Evolutionary conservation across 2,888 invertebrate species (phyloP), one percentile per base, ranked within the genome.

Genomic region (Plusia festucae): DNA sequence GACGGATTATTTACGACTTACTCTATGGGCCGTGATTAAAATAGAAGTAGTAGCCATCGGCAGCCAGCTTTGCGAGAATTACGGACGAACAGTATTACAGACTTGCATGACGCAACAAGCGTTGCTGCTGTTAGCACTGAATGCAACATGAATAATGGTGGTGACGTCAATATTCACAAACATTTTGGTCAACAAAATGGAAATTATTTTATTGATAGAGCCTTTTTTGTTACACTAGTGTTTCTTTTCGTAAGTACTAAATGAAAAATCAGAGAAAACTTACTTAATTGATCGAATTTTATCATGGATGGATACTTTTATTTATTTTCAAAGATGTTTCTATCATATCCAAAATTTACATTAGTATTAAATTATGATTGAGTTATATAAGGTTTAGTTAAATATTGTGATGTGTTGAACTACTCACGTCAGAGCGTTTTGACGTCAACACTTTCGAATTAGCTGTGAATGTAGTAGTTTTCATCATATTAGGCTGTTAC

Each of bases 1-100:
- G 84, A 85, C 80, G 87, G 85, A 89, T 89, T 90, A 91, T 91
- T 91, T 90, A 91, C 88, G 90, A 90, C 76, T 83, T 81, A 82
- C 82, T 73, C 81, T 71, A 81, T 81, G 82, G 81, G 76, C 75
- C 80, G 81, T 76, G 89, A 87, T 88, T 85, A 82, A 90, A 90
- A 90, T 90, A 91, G 90, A 89, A 85, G 78, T 82, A 78, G 81
- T 80, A 69, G 82, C 78, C 73, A 82, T 82, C 71, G 80, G 69
- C 68, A 71, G 73, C 70, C 74, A 67, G 81, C 82, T 84, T 81
- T 77, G 82, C 78, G 66, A 73, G 80, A 65, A 76, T 82, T 79
- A 82, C 70, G 61, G 53, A 53, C 82, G 65, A 82, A 73, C 70
- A 9, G 70, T 64, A 75, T 75, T 75, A 78, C 61, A 4, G 60